phyloP scores from a whole-genome alignment of 2,797 vertebrate genomes.

The Sebastes iracundus region DNA sequence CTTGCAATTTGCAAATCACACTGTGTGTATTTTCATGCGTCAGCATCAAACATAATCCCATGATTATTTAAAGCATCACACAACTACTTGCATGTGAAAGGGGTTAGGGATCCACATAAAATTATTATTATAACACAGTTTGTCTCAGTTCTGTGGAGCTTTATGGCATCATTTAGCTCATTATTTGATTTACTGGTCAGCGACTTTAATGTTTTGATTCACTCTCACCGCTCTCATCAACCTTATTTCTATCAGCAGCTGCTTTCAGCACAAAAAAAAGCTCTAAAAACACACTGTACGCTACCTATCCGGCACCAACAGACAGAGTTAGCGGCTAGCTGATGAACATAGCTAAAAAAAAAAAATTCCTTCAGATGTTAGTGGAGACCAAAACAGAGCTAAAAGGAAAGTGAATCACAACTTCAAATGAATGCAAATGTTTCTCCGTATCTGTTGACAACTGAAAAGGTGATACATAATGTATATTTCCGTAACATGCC shows the following conservation, averaged over 20 bases:
- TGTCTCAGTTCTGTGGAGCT: not conserved
- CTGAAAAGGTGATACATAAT: not conserved
- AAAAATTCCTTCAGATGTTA: accelerated
- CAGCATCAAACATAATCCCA: not conserved
- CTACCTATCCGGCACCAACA: not conserved
- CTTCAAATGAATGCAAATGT: not conserved
- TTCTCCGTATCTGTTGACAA: not conserved
- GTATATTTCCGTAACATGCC: not conserved
- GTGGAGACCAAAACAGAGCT: not conserved
- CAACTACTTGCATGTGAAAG: not conserved
- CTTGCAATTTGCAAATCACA: not conserved
- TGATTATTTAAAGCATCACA: not conserved
- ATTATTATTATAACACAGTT: not conserved
- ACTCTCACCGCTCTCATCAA: not conserved
- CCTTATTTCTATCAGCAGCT: not conserved
- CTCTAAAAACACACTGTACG: not conserved
- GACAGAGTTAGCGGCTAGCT: not conserved
- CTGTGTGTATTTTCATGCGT: not conserved
- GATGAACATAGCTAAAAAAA: not conserved
- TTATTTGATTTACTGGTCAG: not conserved
- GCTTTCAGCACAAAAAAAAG: not conserved
- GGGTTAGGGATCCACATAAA: not conserved
- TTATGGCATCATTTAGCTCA: not conserved
- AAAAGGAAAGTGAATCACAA: not conserved
- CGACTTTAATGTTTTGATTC: not conserved